phyloP scores from a whole-genome alignment of 2,113 vertebrate species.

The Glareola pratincola region DNA sequence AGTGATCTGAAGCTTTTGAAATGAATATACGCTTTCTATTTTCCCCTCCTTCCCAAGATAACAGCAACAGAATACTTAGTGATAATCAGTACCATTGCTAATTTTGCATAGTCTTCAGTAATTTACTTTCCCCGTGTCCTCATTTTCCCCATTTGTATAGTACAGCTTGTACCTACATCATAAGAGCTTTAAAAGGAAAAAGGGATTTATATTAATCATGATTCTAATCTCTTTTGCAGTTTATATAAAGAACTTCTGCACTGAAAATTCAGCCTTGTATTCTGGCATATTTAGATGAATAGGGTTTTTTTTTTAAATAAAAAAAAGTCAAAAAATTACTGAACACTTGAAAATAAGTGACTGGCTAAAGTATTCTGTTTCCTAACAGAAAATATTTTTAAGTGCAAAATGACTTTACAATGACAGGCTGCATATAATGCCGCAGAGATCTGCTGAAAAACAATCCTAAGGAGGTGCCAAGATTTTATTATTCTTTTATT shows the following conservation, averaged over 20 bases:
- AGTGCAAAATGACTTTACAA: neutral
- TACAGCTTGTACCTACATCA: conserved; percentile 1
- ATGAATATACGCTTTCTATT: neutral
- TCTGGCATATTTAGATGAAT: neutral
- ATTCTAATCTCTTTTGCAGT: conserved; percentile 1
- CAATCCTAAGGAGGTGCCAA: neutral
- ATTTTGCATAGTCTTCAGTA: neutral
- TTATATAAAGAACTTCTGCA: neutral
- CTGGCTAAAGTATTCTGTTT: neutral
- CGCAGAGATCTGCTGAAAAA: neutral
- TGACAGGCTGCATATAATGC: neutral
- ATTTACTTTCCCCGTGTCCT: neutral
- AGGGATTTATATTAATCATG: conserved; percentile 1
- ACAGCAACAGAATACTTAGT: neutral
- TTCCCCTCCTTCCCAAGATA: neutral
- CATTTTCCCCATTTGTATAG: neutral
- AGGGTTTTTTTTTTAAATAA: neutral
- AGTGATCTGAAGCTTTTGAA: conserved; percentile 1
- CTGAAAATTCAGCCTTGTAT: neutral
- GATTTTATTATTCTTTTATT: neutral
- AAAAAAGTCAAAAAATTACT: neutral
- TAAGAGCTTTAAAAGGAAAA: conserved; percentile 14
- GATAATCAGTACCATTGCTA: neutral
- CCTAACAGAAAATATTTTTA: neutral
- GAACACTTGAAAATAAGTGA: neutral